Conservation (phyloP, 2,797 vertebrate genomes). For the Bovichtus variegatus region DNA sequence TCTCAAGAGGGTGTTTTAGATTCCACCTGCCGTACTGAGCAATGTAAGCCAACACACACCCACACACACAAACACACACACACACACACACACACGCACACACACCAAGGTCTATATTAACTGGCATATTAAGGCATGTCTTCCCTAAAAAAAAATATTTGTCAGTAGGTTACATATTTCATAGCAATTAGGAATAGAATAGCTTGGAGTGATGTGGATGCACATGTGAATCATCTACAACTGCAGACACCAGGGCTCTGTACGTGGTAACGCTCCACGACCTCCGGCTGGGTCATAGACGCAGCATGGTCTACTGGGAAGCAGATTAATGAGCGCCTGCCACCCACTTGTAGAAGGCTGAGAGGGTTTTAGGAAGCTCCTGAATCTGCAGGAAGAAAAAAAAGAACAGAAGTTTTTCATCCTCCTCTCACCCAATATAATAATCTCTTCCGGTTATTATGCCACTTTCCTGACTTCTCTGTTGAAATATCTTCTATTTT, state of each 20-base stretch:
- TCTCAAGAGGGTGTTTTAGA: constrained; percentile 11
- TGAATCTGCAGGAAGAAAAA: not conserved
- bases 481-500: not conserved
- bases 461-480: not conserved
- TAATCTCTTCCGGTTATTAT: not conserved
- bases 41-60: not conserved
- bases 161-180: not conserved
- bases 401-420: not conserved
- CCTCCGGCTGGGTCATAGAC: constrained; percentile 1
- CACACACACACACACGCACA: too few relatives aligned
- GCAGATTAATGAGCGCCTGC: not conserved
- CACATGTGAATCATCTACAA: not conserved
- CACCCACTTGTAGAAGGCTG: not conserved
- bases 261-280: not conserved
- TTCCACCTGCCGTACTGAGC: not conserved
- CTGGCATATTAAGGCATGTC: not conserved
- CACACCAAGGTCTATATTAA: not conserved
- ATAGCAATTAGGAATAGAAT: not conserved
- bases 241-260: not conserved
- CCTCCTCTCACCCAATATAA: not conserved
- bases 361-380: not conserved
- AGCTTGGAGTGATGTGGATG: not conserved
- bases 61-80: not conserved
- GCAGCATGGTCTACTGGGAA: not conserved
- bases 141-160: not conserved